phyloP scores from a whole-genome alignment of 2,888 invertebrate genomes.

The Lithophane socia region DNA sequence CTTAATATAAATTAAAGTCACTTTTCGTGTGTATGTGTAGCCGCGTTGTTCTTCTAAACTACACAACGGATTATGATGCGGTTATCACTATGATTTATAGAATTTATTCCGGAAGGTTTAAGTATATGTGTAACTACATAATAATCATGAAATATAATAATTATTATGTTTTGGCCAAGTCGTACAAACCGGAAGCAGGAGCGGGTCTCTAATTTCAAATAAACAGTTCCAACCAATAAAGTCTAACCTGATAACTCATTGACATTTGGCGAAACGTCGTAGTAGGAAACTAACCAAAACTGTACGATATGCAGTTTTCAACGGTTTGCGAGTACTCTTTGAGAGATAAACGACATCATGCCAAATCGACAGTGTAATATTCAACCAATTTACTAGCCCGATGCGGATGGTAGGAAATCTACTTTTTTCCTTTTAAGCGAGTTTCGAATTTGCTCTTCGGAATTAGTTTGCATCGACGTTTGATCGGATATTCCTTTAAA shows the following conservation, averaged over 20 bases:
- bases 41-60: neutral
- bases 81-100: neutral
- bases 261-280: constrained; percentile 1
- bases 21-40: neutral
- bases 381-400: constrained; percentile 84
- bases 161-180: neutral
- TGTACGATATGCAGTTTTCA: constrained; percentile 27
- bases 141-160: neutral
- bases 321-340: constrained; percentile 51
- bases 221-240: neutral
- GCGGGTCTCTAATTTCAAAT: neutral
- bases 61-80: neutral
- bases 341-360: constrained; percentile 62
- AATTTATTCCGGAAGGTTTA: neutral
- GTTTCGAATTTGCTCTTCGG: constrained; percentile 86
- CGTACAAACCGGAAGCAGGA: neutral
- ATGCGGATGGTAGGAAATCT: constrained; percentile 79
- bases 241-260: neutral
- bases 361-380: constrained; percentile 86
- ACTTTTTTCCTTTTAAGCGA: constrained; percentile 82
- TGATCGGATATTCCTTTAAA: constrained; percentile 89
- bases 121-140: neutral
- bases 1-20: neutral
- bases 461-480: constrained; percentile 89
- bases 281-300: neutral